Evolutionary conservation across 2,113 vertebrate species (phyloP).

Genomic region (Gallinago jamesoni): DNA sequence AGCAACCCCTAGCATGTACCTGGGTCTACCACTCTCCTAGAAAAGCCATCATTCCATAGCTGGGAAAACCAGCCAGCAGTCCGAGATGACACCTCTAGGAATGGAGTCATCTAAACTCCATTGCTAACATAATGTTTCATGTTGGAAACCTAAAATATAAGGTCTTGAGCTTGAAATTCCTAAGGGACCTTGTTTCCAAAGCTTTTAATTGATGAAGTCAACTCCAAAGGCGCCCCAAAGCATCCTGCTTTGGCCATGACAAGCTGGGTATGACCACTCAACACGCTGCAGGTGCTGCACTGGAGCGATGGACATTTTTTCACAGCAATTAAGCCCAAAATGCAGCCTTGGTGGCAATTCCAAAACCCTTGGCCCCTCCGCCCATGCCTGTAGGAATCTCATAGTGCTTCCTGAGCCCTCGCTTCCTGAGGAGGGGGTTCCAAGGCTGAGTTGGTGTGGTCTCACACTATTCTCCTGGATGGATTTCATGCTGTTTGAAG

Average conservation of each 20-base stretch:
- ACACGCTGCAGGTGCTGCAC: fast-evolving
- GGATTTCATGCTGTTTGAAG: not conserved
- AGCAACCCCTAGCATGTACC: not conserved
- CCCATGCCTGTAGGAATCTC: not conserved
- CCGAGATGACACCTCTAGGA: not conserved
- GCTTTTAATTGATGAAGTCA: not conserved
- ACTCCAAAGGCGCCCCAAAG: not conserved
- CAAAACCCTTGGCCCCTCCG: not conserved
- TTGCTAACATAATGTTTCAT: not conserved
- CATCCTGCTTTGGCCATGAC: not conserved
- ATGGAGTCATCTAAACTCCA: not conserved
- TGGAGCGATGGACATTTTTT: not conserved
- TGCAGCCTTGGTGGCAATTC: not conserved
- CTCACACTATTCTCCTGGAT: not conserved
- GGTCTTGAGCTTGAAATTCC: not conserved
- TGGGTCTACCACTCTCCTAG: not conserved
- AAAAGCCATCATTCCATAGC: fast-evolving
- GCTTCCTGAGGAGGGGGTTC: fast-evolving
- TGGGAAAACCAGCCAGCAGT: not conserved
- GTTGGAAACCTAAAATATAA: not conserved
- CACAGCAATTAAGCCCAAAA: not conserved
- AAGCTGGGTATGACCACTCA: not conserved
- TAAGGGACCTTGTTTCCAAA: not conserved
- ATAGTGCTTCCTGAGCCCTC: not conserved
- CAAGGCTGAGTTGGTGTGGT: not conserved